A percentile compares a stretch with the other conserved stretches of the same genome.
Conservation (phyloP, 2,113 vertebrate species). For the Pelobates fuscus region DNA sequence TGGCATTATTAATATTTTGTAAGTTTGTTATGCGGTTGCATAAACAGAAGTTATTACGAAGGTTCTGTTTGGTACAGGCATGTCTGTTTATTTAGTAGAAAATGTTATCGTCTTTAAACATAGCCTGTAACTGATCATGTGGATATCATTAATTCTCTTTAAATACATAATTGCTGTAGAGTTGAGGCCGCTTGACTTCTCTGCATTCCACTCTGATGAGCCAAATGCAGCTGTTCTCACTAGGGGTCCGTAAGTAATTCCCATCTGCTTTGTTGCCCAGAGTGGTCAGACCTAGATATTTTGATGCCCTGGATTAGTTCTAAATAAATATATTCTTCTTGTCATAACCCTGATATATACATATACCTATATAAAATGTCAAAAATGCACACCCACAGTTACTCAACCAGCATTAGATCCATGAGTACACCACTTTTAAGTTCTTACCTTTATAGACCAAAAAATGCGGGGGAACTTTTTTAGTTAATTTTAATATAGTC, state of each 20-base stretch:
- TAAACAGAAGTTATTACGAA: neutral
- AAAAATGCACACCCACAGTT: no score
- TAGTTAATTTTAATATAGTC: no score
- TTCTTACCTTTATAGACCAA: no score
- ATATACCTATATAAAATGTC: no score
- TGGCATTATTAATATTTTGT: neutral
- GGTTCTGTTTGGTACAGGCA: neutral
- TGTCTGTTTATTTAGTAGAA: neutral
- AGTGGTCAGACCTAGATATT: no score
- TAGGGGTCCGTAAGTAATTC: neutral
- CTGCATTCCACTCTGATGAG: neutral
- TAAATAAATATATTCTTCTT: no score
- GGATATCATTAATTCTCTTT: neutral
- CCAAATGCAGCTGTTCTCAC: neutral
- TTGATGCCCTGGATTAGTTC: no score
- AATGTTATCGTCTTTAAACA: neutral
- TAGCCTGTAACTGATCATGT: neutral
- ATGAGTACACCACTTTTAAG: no score
- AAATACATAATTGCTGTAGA: neutral
- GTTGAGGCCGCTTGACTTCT: neutral
- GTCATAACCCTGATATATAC: no score
- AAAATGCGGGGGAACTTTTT: no score
- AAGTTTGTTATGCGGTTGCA: neutral
- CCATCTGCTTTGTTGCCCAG: no score
- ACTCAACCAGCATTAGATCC: no score